phyloP scores from a whole-genome alignment of 37 sponge, comb jelly and placozoan genomes.

The Diacarnus erythraeanus region DNA sequence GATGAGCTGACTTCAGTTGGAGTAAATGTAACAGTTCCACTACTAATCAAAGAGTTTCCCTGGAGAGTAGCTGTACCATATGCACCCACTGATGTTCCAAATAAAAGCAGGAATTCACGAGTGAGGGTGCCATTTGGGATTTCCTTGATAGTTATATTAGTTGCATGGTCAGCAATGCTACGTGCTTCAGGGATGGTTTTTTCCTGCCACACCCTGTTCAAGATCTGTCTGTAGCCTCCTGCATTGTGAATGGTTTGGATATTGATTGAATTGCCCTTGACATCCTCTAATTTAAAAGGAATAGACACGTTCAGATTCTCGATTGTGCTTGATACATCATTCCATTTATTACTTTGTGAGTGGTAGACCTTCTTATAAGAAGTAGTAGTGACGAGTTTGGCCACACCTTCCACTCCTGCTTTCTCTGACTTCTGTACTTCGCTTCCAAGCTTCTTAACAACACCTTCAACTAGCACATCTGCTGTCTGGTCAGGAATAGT shows the following conservation, averaged over 20 bases:
- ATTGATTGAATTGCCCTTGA: conserved; percentile 26
- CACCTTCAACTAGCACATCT: conserved; percentile 58
- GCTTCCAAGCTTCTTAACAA: conserved; percentile 29
- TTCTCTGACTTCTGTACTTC: conserved; percentile 45
- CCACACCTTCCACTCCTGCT: conserved; percentile 62
- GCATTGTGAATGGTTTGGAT: conserved; percentile 49
- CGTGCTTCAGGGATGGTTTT: conserved; percentile 44
- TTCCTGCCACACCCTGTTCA: conserved; percentile 56
- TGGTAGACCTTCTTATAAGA: conserved; percentile 31
- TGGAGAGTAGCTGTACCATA: conserved; percentile 51
- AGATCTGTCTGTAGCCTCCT: conserved; percentile 38
- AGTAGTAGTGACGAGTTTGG: conserved; percentile 62
- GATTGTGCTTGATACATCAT: conserved; percentile 30
- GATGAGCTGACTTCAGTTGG: conserved; percentile 48
- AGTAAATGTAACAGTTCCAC: conserved; percentile 30
- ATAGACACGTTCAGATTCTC: conserved; percentile 54
- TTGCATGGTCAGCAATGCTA: conserved; percentile 54
- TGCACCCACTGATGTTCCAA: conserved; percentile 60
- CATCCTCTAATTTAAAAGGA: conserved; percentile 58
- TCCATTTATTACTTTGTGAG: conserved; percentile 18
- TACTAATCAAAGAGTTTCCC: conserved; percentile 5
- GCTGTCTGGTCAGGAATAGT: conserved; percentile 12
- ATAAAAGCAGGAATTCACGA: conserved; percentile 55
- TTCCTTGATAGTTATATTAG: conserved; percentile 43
- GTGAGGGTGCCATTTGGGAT: conserved; percentile 62